Percentiles rank a stretch among this genome's conserved stretches.
phyloP scores from a whole-genome alignment of 2,113 vertebrate genomes.

The Cebidichthys violaceus region DNA sequence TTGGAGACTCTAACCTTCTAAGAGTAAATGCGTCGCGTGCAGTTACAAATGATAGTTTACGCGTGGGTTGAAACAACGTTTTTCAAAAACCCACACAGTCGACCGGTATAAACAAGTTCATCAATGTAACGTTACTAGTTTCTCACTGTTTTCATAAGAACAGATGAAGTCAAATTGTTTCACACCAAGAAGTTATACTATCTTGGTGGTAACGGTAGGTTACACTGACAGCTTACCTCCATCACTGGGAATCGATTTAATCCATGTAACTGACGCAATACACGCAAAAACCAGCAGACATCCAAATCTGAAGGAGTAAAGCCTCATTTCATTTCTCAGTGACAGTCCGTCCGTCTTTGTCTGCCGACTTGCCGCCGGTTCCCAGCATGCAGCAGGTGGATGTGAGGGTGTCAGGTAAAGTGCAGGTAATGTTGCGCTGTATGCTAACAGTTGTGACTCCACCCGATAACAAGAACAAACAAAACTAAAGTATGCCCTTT shows the following conservation, averaged over 20 bases:
- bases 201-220: background rate
- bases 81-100: too few species aligned
- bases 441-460: background rate
- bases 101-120: too few species aligned
- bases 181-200: background rate
- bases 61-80: too few species aligned
- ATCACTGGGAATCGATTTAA: constrained; percentile 30
- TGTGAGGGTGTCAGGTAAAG: constrained; percentile 3
- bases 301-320: constrained; percentile 11
- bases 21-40: too few species aligned
- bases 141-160: too few species aligned
- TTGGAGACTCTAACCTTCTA: too few species aligned
- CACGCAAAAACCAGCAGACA: constrained; percentile 31
- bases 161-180: background rate
- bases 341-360: background rate
- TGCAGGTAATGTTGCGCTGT: background rate
- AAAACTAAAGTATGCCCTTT: too few species aligned
- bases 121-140: too few species aligned
- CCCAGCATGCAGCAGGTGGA: constrained; percentile 1
- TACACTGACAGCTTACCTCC: constrained; percentile 33
- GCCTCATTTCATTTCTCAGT: constrained; percentile 53
- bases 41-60: too few species aligned
- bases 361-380: background rate
- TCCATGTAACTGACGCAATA: constrained; percentile 43
- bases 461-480: background rate